Conservation (phyloP, 2,113 vertebrate genomes). For the Phycodurus eques region DNA sequence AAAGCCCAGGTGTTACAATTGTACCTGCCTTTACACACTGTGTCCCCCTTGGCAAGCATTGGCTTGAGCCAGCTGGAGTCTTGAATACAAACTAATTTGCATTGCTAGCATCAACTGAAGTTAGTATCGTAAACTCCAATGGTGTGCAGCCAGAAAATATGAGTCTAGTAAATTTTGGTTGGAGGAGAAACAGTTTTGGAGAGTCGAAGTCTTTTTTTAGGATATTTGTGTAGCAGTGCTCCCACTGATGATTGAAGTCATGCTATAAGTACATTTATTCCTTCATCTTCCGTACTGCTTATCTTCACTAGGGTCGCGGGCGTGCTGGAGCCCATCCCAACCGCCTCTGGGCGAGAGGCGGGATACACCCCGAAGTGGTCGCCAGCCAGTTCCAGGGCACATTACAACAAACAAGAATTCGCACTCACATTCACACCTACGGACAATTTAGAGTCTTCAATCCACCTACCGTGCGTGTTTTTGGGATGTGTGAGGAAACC, state of each 20-base stretch:
- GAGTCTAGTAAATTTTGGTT: conserved; percentile 25
- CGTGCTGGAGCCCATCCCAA: too few species aligned
- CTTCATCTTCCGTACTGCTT: too few species aligned
- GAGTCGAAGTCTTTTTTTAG: conserved; percentile 15
- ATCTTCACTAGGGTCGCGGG: too few species aligned
- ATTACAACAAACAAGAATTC: too few species aligned
- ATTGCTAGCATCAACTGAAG: conserved; percentile 49
- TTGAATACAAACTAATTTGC: conserved; percentile 33
- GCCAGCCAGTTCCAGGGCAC: too few species aligned
- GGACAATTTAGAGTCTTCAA: too few species aligned
- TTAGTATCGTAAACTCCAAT: conserved; percentile 47
- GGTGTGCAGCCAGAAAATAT: conserved; percentile 30
- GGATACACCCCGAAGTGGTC: too few species aligned
- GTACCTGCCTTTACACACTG: conserved; percentile 11
- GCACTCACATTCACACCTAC: too few species aligned
- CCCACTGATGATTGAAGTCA: conserved; percentile 14
- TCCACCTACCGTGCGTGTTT: too few species aligned
- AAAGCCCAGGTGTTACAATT: conserved; percentile 17
- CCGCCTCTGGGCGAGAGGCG: too few species aligned
- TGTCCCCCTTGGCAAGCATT: conserved; percentile 20
- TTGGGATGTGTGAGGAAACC: too few species aligned
- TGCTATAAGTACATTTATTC: too few species aligned
- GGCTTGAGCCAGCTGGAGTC: conserved; percentile 16
- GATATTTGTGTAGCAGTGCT: conserved; percentile 44
- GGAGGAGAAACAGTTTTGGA: conserved; percentile 40